phyloP scores from a whole-genome alignment of 2,797 vertebrate species.

The Galaxias olidus region DNA sequence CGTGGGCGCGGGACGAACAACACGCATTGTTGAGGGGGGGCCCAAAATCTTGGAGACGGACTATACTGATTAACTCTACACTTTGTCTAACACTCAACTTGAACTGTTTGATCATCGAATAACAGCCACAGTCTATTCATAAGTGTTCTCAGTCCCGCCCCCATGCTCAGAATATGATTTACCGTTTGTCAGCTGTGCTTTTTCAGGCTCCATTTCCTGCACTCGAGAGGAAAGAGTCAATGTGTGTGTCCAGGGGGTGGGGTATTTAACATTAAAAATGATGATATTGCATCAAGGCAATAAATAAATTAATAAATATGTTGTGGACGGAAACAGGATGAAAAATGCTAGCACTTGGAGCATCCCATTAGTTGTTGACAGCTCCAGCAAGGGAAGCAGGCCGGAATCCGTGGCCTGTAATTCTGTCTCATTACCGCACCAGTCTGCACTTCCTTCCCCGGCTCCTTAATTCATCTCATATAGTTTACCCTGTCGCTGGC shows the following conservation, averaged over 20 bases:
- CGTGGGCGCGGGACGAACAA: too few relatives aligned
- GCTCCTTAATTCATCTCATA: constrained; percentile 95
- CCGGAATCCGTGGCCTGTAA: constrained; percentile 77
- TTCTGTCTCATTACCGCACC: constrained; percentile 88
- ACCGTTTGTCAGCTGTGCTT: constrained; percentile 14
- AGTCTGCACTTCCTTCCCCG: constrained; percentile 78
- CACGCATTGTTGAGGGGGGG: too few relatives aligned
- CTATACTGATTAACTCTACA: too few relatives aligned
- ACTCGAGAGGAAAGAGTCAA: constrained; percentile 20
- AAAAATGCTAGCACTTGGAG: constrained; percentile 71
- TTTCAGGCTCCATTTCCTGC: constrained; percentile 29
- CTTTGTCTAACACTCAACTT: too few relatives aligned
- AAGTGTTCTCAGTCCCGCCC: too few relatives aligned
- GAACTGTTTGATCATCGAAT: too few relatives aligned
- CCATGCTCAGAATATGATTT: constrained; percentile 18
- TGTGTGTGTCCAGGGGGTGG: constrained; percentile 27
- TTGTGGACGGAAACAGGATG: constrained; percentile 75
- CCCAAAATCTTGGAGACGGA: too few relatives aligned
- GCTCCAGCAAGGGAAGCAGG: constrained; percentile 72
- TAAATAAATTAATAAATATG: constrained; percentile 82
- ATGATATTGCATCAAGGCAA: constrained; percentile 77
- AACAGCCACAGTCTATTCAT: too few relatives aligned
- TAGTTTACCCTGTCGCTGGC: constrained; percentile 87
- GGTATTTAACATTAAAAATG: constrained; percentile 73
- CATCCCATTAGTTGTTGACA: constrained; percentile 83